phyloP scores from a whole-genome alignment of 2,113 vertebrate species.

The Eublepharis macularius region DNA sequence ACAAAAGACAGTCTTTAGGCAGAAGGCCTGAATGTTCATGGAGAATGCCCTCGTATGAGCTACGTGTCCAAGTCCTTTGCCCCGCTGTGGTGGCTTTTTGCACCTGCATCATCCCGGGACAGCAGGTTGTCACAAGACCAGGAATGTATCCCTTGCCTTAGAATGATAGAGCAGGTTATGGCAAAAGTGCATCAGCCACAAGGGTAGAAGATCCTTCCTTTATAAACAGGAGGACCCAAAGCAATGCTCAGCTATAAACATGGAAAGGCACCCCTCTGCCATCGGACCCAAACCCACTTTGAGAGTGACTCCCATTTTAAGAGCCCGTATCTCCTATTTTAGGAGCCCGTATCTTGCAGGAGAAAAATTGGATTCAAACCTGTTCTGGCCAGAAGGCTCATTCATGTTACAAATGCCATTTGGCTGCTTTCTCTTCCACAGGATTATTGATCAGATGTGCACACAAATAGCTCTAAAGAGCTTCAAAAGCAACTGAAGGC shows the following conservation, averaged over 20 bases:
- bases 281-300: too few species aligned
- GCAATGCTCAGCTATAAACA: too few species aligned
- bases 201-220: too few species aligned
- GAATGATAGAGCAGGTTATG: not conserved
- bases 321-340: too few species aligned
- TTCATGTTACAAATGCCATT: not conserved
- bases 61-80: not conserved
- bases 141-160: not conserved
- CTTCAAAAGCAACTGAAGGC: not conserved
- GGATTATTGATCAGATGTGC: not conserved
- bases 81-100: not conserved
- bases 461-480: not conserved
- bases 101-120: too few species aligned
- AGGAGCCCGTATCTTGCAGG: too few species aligned
- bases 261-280: too few species aligned
- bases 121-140: not conserved
- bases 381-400: too few species aligned
- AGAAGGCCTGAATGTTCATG: not conserved
- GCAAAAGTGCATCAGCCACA: not conserved
- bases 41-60: rapidly evolving
- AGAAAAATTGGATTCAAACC: not conserved
- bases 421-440: not conserved
- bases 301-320: too few species aligned
- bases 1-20: not conserved
- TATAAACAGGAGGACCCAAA: not conserved